Percentiles rank a stretch among this genome's conserved stretches.
Evolutionary conservation across 2,113 vertebrate genomes (phyloP).

Genomic region (Corythornis cristatus): DNA sequence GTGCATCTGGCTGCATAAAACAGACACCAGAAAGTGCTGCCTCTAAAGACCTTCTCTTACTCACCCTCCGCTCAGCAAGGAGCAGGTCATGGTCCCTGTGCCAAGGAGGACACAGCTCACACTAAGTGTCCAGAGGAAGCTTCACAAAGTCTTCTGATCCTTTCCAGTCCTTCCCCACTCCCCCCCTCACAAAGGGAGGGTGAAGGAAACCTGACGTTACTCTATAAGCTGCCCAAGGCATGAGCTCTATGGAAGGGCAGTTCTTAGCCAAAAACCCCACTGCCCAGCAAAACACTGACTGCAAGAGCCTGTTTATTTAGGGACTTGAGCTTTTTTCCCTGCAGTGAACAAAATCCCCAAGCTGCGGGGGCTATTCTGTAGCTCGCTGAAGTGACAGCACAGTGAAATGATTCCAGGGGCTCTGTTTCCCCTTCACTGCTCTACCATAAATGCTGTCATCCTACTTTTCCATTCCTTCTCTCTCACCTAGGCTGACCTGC

Average conservation of each 20-base stretch:
- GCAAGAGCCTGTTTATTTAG: not conserved
- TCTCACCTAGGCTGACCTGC: not conserved
- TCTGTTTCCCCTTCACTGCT: not conserved
- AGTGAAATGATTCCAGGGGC: fast-evolving
- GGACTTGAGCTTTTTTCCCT: not conserved
- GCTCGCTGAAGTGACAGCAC: not conserved
- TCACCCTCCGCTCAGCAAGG: not conserved
- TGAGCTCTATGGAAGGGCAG: not conserved
- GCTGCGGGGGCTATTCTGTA: not conserved
- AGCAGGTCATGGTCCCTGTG: not conserved
- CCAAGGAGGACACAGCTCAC: not conserved
- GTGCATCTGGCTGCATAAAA: not conserved
- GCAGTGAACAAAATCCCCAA: not conserved
- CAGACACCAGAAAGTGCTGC: not conserved
- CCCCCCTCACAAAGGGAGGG: not conserved
- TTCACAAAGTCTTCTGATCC: not conserved
- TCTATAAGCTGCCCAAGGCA: not conserved
- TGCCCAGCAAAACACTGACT: not conserved
- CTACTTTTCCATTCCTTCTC: not conserved
- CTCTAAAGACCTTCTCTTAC: not conserved
- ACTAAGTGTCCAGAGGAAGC: not conserved
- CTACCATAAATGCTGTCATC: not conserved
- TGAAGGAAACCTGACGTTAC: not conserved
- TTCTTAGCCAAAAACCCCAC: not conserved
- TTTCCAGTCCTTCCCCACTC: not conserved